Percentiles rank a stretch among this genome's conserved stretches.
Conservation (phyloP, 2,888 invertebrate genomes). For the Xylota segnis region DNA sequence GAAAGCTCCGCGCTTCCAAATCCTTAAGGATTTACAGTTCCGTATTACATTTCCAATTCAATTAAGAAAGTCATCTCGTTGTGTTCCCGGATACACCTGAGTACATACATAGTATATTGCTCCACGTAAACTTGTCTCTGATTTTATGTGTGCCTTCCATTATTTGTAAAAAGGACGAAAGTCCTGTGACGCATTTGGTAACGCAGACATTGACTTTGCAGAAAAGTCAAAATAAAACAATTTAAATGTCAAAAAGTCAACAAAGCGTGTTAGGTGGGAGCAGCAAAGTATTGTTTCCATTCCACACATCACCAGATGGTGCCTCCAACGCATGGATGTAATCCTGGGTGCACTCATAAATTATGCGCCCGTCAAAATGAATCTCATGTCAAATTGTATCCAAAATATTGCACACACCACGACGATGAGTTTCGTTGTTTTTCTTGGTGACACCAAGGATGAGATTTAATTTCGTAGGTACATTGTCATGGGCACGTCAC, state of each 20-base stretch:
- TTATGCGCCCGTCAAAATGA: background rate
- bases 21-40: background rate
- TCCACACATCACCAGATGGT: background rate
- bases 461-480: background rate
- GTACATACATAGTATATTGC: background rate
- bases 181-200: background rate
- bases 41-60: background rate
- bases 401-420: background rate
- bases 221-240: background rate
- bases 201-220: background rate
- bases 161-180: background rate
- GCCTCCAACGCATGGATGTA: background rate
- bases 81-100: no score
- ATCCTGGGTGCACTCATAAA: conserved; percentile 10
- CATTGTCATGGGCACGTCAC: background rate
- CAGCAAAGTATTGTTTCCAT: conserved; percentile 2
- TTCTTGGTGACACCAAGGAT: background rate
- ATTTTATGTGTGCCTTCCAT: background rate
- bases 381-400: conserved; percentile 1
- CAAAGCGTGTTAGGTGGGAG: no score
- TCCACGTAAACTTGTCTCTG: background rate
- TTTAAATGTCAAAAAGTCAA: conserved; percentile 10
- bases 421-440: no score
- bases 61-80: background rate
- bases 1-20: background rate